Base-by-base conservation (phyloP, 2,888 invertebrate genomes). In the Oithona nana region DNA sequence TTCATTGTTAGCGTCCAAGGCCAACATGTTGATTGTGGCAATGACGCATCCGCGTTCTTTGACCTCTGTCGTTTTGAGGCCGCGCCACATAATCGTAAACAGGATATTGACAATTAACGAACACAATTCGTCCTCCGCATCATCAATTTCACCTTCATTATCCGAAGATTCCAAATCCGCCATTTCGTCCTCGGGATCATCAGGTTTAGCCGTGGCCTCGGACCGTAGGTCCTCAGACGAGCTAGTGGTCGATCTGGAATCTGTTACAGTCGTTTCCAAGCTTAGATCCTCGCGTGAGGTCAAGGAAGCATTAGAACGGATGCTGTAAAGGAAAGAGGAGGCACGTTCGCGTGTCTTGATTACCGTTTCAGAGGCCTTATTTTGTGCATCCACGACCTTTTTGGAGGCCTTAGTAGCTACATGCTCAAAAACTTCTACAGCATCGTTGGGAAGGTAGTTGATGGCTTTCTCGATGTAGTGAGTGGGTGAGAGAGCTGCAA, bases 41-140 rank as follows among this genome's bases (percentile, higher is more conserved):
- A 80, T 72, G 1, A 81, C 79, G 69, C 80, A 78, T 8, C 80
- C 79, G 65, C 64, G 66, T 67, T 76, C 77, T 73, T 76, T 78
- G 28, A 75, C 74, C 67, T 75, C 75, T 28, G 77, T 77, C 56
- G 78, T 78, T 61, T 77, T 75, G 24, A 80, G 75, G 20, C 81
- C 81, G 65, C 78, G 75, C 80, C 80, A 81, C 69, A 80, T 74
- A 1, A 81, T 71, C 8, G 78, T 79, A 66, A 79, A 77, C 48
- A 80, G 69, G 55, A 79, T 75, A 67, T 79, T 77, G 1, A 79
- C 74, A 8, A 80, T 75, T 63, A 79, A 71, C 69, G 79, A 78
- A 29, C 78, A 77, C 56, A 81, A 70, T 67, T 80, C 80, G 65
- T 80, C 79, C 63, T 78, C 77, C 65, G 29, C 22, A 22, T 63